Evolutionary conservation across 35 echinoderm and acorn worm species (phyloP), one percentile per base, ranked within the genome.

Genomic region (Lytechinus pictus): DNA sequence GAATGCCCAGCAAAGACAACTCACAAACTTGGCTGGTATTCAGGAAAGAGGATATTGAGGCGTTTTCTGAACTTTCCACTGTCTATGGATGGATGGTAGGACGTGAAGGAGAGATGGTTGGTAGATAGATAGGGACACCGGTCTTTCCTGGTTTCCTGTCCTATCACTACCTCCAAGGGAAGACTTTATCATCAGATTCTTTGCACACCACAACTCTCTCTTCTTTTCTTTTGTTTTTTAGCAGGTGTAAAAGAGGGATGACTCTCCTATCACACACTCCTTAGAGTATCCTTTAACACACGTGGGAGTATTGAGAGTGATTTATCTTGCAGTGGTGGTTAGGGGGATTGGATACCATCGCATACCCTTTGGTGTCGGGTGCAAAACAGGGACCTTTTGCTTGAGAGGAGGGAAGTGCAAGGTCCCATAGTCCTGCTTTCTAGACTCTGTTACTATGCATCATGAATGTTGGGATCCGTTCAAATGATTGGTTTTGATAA

Each of bases 171-270:
- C 5, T 79, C 66, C 19, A 27, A 79, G 4, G 66, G 14, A 79
- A 24, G 66, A 79, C 66, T 79, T 79, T 24, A 79, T 79, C 66
- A 79, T 79, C 66, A 79, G 66, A 79, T 79, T 79, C 66, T 79
- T 79, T 79, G 66, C 66, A 79, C 66, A 79, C 66, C 66, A 6
- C 66, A 16, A 79, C 66, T 24, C 21, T 79, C 66, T 79, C 16
- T 60, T 60, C 57, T 79, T 79, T 79, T 79, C 16, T 79, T 79
- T 79, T 79, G 66, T 19, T 79, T 79, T 27, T 4, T 4, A 79
- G 66, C 66, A 79, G 66, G 66, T 79, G 19, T 79, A 79, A 19
- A 6, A 79, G 66, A 79, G 5, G 13, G 61, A 58, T 58, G 56
- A 58, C 56, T 58, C 56, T 58, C 56, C 56, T 58, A 58, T 58